phyloP scores from a whole-genome alignment of 2,888 invertebrate species.

The Acanthopleura granulata region DNA sequence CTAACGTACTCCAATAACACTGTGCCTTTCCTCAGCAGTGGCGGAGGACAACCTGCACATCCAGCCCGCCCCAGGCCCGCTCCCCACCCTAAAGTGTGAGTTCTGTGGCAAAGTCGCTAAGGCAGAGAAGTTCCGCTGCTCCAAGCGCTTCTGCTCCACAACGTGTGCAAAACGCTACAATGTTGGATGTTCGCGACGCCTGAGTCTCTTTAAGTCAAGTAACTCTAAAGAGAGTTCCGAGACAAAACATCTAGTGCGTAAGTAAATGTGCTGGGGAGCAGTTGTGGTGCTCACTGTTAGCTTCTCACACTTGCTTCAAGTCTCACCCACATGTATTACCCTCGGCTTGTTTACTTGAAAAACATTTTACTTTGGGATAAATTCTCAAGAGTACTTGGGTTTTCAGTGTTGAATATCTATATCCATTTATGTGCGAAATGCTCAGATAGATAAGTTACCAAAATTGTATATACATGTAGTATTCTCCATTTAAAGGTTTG shows the following conservation, averaged over 20 bases:
- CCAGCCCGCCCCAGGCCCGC: conserved; percentile 13
- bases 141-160: conserved; percentile 80
- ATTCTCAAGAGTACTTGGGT: no score
- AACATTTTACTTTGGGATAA: no score
- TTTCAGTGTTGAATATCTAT: no score
- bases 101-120: conserved; percentile 80
- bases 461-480: no score
- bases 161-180: conserved; percentile 78
- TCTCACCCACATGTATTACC: no score
- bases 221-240: not conserved
- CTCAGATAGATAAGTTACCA: no score
- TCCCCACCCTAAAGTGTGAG: conserved; percentile 74
- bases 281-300: no score
- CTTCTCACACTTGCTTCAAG: no score
- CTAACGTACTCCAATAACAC: no score
- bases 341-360: no score
- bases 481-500: no score
- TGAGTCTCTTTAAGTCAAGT: conserved; percentile 40
- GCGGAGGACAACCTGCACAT: not conserved
- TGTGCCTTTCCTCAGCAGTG: not conserved
- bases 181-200: conserved; percentile 68
- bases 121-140: conserved; percentile 79
- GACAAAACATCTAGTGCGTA: conserved; percentile 8
- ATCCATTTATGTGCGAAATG: no score
- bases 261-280: not conserved